Evolutionary conservation across 2,888 invertebrate genomes (phyloP), one percentile per base, ranked within the genome.

Genomic region (Megaustenia siamemsis): DNA sequence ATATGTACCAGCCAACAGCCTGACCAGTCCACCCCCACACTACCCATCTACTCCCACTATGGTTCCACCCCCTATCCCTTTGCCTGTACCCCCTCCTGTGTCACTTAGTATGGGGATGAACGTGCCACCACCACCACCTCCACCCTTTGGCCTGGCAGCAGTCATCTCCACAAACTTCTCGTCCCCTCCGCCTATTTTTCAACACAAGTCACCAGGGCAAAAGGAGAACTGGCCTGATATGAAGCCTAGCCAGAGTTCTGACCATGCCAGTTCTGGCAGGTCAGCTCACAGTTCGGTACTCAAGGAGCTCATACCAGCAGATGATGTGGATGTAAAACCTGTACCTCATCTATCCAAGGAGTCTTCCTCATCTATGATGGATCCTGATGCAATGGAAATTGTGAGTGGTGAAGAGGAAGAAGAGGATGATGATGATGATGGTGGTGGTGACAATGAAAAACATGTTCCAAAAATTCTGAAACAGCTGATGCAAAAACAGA

Each of bases 401-500:
- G 82, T 84, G 45, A 76, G 84, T 60, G 85, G 80, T 77, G 66
- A 82, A 83, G 79, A 86, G 28, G 66, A 71, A 18, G 84, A 73
- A 49, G 28, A 40, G 28, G 32, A 56, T 28, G 69, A 15, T 15
- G 75, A 63, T 32, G 40, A 15, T 28, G 69, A 40, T 28, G 38
- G 38, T n/a, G 71, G 2, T 28, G 69, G n/a, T 28, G 38, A 49
- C 18, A 63, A 71, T 35, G 53, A 45, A 12, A 45, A 71, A n/a
- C n/a, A 8, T 43, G n/a, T 8, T 43, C 24, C 43, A 56, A 60
- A 79, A 32, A 28, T 35, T n/a, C 40, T 2, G 83, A 71, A 6
- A 5, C 69, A 28, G 68, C 75, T 60, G 91, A 91, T 82, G 90
- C 89, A 32, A 90, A 91, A 81, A 88, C 87, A 60, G 92, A 92